Conservation (phyloP, 2,113 vertebrate genomes). For the Phrynosoma platyrhinos region DNA sequence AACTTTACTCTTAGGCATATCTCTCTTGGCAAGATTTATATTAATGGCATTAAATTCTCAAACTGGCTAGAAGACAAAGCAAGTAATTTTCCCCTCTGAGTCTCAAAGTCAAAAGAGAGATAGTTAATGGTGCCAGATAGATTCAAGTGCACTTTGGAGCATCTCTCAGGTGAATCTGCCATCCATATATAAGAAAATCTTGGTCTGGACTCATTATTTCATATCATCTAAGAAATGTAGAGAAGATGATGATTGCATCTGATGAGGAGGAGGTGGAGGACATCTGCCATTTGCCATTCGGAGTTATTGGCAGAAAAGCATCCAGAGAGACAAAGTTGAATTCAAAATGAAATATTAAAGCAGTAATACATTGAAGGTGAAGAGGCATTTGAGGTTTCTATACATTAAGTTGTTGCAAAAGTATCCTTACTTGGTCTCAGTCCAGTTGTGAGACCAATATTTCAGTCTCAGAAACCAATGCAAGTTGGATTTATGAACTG, state of each 20-base stretch:
- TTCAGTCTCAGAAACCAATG: background rate
- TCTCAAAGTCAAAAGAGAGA: background rate
- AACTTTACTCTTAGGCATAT: background rate
- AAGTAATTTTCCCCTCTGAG: background rate
- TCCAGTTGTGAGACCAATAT: background rate
- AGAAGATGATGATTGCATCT: background rate
- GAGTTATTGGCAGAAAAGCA: background rate
- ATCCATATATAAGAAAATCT: background rate
- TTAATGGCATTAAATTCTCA: background rate
- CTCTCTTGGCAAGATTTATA: background rate
- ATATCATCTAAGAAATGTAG: constrained; percentile 25
- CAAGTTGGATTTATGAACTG: background rate
- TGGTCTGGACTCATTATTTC: constrained; percentile 41
- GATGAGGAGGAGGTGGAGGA: background rate
- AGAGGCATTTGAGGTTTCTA: background rate
- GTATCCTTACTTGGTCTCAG: background rate
- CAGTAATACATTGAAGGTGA: background rate
- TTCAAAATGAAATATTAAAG: background rate
- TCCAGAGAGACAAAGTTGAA: background rate
- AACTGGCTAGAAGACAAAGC: background rate
- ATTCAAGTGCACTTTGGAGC: constrained; percentile 18
- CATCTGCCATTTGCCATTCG: background rate
- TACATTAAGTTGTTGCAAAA: background rate
- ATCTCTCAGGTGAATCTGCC: constrained; percentile 32
- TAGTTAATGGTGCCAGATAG: constrained; percentile 10